These are phyloP conservation scores for Sinhomidia bicolor DNA, from an alignment of 2,888 invertebrate species.

Conservation along the genomic window DNA sequence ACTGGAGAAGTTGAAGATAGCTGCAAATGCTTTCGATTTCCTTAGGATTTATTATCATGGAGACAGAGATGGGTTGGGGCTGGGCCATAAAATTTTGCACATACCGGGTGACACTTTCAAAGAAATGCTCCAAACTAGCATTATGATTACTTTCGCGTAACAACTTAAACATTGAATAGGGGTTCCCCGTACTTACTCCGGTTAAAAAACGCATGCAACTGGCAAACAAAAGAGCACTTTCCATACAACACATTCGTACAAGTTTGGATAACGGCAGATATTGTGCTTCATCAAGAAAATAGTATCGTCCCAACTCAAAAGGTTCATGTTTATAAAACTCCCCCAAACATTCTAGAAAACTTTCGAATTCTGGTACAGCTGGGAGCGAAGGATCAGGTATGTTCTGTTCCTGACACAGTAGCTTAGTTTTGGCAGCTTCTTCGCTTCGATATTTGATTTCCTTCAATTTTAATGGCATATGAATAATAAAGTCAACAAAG, in stretches of 20 bases:
- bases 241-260: constrained; percentile 91
- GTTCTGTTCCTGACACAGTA: constrained; percentile 84
- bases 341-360: constrained; percentile 90
- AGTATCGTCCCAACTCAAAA: constrained; percentile 86
- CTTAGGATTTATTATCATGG: constrained; percentile 75
- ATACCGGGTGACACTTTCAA: constrained; percentile 86
- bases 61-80: constrained; percentile 4
- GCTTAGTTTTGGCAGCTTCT: constrained; percentile 91
- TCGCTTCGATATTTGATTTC: constrained; percentile 92
- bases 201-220: constrained; percentile 94
- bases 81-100: constrained; percentile 57
- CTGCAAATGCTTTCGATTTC: constrained; percentile 77
- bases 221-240: constrained; percentile 91
- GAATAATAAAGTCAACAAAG: constrained; percentile 94
- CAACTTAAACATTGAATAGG: constrained; percentile 89
- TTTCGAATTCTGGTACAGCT: constrained; percentile 92
- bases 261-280: constrained; percentile 90
- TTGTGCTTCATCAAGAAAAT: constrained; percentile 80
- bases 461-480: constrained; percentile 95
- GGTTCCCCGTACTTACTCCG: constrained; percentile 90
- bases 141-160: constrained; percentile 86
- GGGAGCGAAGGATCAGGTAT: no score
- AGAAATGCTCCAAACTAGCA: constrained; percentile 94
- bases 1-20: constrained; percentile 76
- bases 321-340: constrained; percentile 90